Evolutionary conservation across 2,888 invertebrate species (phyloP).

Genomic region (Liodrosophila aerea): DNA sequence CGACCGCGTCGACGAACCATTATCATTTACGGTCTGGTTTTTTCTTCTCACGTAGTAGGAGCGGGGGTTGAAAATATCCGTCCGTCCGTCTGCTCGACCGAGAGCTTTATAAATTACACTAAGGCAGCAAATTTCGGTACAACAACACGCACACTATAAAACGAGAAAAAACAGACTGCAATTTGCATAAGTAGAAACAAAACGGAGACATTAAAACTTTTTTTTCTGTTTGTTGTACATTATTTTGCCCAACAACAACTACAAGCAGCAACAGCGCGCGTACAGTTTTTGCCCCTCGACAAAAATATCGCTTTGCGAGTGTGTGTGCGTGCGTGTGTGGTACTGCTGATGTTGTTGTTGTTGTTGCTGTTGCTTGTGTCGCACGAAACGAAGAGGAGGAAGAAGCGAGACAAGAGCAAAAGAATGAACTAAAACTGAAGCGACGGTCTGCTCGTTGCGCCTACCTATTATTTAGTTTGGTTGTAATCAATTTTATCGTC

Average conservation of each 20-base stretch:
- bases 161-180: conserved; percentile 54
- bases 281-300: conserved; percentile 72
- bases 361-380: conserved; percentile 58
- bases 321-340: conserved; percentile 31
- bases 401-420: conserved; percentile 36
- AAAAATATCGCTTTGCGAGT: conserved; percentile 66
- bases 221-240: conserved; percentile 24
- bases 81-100: conserved; percentile 29
- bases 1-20: conserved; percentile 79
- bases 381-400: conserved; percentile 63
- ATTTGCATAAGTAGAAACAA: conserved; percentile 59
- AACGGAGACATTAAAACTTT: conserved; percentile 56
- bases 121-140: conserved; percentile 41
- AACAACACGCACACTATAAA: conserved; percentile 38
- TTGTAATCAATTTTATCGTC: conserved; percentile 39
- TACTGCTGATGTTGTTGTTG: conserved; percentile 47
- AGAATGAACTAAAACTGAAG: conserved; percentile 52
- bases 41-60: not conserved
- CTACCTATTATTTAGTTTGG: conserved; percentile 45
- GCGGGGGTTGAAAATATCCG: conserved; percentile 25
- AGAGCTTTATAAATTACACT: conserved; percentile 48
- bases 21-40: conserved; percentile 53
- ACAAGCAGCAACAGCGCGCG: conserved; percentile 42
- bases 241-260: conserved; percentile 4
- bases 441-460: no score